A percentile compares a stretch with the other conserved stretches of the same genome.
phyloP scores from a whole-genome alignment of 1,140 invertebrate species.

The Drosophila mayri region DNA sequence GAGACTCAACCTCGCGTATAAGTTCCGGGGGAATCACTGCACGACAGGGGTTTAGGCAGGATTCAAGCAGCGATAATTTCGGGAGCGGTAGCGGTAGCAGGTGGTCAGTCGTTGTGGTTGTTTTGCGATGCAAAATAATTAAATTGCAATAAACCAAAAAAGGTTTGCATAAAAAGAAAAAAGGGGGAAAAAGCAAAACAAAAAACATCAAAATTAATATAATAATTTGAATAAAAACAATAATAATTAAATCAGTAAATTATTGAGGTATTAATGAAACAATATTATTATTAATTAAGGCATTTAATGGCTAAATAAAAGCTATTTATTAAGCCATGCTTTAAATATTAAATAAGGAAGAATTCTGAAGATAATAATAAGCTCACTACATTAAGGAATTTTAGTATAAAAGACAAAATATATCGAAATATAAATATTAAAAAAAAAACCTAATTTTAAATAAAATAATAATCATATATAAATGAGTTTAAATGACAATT shows the following conservation, averaged over 20 bases:
- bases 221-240: conserved; percentile 32
- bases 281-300: conserved; percentile 6
- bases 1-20: conserved; percentile 94
- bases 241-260: conserved; percentile 10
- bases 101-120: conserved; percentile 33
- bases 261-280: conserved; percentile 10
- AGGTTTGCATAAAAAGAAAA: conserved; percentile 51
- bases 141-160: conserved; percentile 49
- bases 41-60: conserved; percentile 26
- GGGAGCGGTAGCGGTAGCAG: conserved; percentile 26
- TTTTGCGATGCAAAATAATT: conserved; percentile 45
- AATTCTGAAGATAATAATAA: conserved; percentile 5
- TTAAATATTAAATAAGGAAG: background rate
- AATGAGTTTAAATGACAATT: background rate
- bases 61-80: conserved; percentile 36
- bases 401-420: too few species aligned
- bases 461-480: too few species aligned
- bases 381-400: background rate
- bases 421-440: too few species aligned
- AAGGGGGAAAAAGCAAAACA: conserved; percentile 25
- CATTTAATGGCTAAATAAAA: background rate
- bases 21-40: conserved; percentile 93
- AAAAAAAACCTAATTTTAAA: too few species aligned
- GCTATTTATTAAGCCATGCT: background rate
- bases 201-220: conserved; percentile 38